phyloP scores from a whole-genome alignment of 2,797 vertebrate species.

The Ctenosaura bakeri region DNA sequence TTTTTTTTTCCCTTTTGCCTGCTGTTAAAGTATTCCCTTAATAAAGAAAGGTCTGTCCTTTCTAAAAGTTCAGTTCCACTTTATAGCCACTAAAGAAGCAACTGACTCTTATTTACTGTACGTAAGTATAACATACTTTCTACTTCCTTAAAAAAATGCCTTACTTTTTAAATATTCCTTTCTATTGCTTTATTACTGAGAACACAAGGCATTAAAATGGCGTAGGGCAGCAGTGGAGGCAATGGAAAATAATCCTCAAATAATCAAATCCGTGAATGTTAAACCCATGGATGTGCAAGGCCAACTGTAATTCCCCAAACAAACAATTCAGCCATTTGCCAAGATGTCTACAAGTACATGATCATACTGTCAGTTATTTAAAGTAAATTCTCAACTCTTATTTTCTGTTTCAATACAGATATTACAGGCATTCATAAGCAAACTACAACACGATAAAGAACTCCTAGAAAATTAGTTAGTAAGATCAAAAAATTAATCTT shows the following conservation, averaged over 20 bases:
- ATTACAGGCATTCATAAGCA: not conserved
- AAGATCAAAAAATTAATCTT: not conserved
- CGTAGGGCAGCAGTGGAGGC: too few species aligned
- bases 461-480: not conserved
- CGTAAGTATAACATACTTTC: not conserved
- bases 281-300: too few species aligned
- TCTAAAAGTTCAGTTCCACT: not conserved
- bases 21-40: conserved; percentile 10
- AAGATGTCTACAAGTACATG: not conserved
- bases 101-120: not conserved
- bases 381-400: not conserved
- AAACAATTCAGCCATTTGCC: not conserved
- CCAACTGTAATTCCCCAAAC: not conserved
- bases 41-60: not conserved
- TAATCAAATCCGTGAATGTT: too few species aligned
- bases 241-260: too few species aligned
- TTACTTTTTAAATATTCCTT: conserved; percentile 2
- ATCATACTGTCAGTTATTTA: not conserved
- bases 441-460: not conserved
- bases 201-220: too few species aligned
- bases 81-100: not conserved
- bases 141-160: not conserved
- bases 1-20: not conserved
- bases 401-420: not conserved
- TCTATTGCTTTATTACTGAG: too few species aligned